Conservation (phyloP, 2,113 vertebrate genomes). For the Misgurnus anguillicaudatus region DNA sequence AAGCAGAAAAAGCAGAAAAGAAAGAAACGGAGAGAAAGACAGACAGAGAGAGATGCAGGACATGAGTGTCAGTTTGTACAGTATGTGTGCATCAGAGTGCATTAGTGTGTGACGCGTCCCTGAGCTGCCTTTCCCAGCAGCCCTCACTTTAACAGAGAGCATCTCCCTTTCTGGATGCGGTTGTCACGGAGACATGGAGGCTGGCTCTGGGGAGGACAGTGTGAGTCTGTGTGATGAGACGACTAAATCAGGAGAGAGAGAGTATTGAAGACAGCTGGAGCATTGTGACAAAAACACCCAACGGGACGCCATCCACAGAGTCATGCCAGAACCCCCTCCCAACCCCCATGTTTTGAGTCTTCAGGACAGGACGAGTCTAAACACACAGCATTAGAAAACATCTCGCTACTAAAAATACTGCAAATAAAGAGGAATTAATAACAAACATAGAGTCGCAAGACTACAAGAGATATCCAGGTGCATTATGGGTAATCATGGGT, state of each 20-base stretch:
- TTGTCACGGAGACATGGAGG: conserved; percentile 28
- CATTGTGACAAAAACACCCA: conserved; percentile 8
- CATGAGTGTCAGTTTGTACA: neutral
- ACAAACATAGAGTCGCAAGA: conserved; percentile 10
- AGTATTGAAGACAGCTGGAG: neutral
- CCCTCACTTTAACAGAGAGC: conserved; percentile 18
- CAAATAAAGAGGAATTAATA: neutral
- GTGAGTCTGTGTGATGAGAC: conserved; percentile 31
- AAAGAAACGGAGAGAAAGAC: neutral
- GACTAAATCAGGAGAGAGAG: conserved; percentile 20
- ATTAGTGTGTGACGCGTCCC: conserved; percentile 19
- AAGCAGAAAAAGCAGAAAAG: too few species aligned
- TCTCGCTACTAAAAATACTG: conserved; percentile 11
- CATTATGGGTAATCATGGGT: conserved; percentile 25
- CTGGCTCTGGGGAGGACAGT: conserved; percentile 21
- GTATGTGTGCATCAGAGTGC: conserved; percentile 10
- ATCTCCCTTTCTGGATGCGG: conserved; percentile 29
- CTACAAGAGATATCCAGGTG: neutral
- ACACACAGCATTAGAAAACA: conserved; percentile 19
- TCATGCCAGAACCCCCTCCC: conserved; percentile 5
- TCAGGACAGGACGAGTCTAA: conserved; percentile 32
- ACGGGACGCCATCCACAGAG: conserved; percentile 18
- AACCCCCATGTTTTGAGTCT: neutral
- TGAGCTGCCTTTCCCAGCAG: conserved; percentile 31
- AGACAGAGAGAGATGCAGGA: conserved; percentile 2